Conservation (phyloP, 2,888 invertebrate genomes). For the Nephrocerus scutellatus region DNA sequence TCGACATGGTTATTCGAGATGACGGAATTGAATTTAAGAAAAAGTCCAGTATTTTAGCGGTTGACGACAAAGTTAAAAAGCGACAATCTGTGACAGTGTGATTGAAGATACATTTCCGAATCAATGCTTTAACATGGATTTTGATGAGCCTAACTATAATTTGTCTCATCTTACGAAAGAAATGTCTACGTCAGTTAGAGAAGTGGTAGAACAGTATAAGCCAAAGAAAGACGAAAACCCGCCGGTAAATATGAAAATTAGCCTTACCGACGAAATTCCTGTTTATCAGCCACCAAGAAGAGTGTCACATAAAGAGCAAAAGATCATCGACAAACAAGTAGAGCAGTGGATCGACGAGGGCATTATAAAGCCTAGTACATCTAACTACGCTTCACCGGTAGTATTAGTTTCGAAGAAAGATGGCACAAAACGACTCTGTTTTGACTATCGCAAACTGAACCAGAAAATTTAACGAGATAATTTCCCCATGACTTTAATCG, state of each 20-base stretch:
- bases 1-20: slow-evolving; percentile 1
- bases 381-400: slow-evolving; percentile 29
- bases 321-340: slow-evolving; percentile 6
- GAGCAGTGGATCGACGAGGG: slow-evolving; percentile 17
- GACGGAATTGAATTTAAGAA: slow-evolving; percentile 1
- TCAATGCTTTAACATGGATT: slow-evolving; percentile 1
- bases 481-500: slow-evolving; percentile 17
- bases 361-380: slow-evolving; percentile 30
- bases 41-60: background rate
- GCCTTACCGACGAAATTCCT: slow-evolving; percentile 2
- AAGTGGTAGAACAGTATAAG: slow-evolving; percentile 1
- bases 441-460: slow-evolving; percentile 34
- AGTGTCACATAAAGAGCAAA: too few relatives aligned
- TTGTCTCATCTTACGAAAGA: slow-evolving; percentile 1
- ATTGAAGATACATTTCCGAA: background rate
- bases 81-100: background rate
- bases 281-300: slow-evolving; percentile 4
- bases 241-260: slow-evolving; percentile 5
- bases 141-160: background rate
- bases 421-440: slow-evolving; percentile 26
- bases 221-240: slow-evolving; percentile 3
- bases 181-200: background rate
- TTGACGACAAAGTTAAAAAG: background rate
- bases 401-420: slow-evolving; percentile 24
- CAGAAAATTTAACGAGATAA: slow-evolving; percentile 15